Evolutionary conservation across 2,888 invertebrate genomes (phyloP), one percentile per base, ranked within the genome.

Genomic region (Zygaena filipendulae): DNA sequence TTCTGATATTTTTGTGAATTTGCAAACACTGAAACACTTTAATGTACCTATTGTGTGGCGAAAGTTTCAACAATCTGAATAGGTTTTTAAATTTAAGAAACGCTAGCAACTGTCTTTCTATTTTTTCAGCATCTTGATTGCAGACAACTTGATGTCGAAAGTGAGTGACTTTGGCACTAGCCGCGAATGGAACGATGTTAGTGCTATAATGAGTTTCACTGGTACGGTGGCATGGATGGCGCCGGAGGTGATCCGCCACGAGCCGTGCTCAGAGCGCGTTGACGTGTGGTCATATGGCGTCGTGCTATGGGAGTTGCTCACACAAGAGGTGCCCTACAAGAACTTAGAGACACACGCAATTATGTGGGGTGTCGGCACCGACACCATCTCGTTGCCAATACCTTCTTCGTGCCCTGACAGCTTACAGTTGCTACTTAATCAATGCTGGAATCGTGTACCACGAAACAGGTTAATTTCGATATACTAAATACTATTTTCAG

Each of bases 221-320:
- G 98, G 98, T 21, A 99, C 98, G 0, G 95, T 97, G 0, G 95
- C 97, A 0, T 99, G 98, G 98, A 99, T 99, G 98, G 97, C 98
- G 0, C 99, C 99, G 0, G 99, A 99, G 79, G 92, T 98, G 21
- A 97, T 99, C 43, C 86, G 96, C 35, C 95, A 96, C 57, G 94
- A 97, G 58, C 94, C 92, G 0, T 99, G 97, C 66, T 96, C 95
- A 0, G 97, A 98, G 59, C 95, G 97, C 63, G 96, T 99, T 0
- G 99, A 99, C 61, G 92, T 99, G 35, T 99, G 98, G 97, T 96
- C 97, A 0, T 99, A 90, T 59, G 99, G 98, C 3, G 95, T 99
- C 1, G 97, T 99, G 0, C 77, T 99, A 6, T 99, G 99, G 99
- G 99, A 99, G 69, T 81, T 99, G 49, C 74, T 99, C 28, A 98